Base-by-base conservation (phyloP, 2,113 vertebrate species). In the Oxygymnocypris stewartii region DNA sequence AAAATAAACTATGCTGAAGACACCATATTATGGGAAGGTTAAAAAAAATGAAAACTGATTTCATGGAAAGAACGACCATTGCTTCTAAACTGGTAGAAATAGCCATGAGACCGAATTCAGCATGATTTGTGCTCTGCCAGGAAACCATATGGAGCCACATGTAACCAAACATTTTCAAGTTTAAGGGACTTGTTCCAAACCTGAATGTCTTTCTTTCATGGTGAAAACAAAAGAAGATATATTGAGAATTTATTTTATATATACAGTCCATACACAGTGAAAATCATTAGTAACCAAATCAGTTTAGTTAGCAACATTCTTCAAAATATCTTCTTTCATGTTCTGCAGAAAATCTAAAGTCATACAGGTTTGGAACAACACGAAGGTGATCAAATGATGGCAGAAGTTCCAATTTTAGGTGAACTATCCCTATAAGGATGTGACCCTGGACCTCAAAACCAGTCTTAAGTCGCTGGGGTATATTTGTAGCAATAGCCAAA, bases 1-100 rank as follows among this genome's bases (percentile, higher is more conserved):
- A 89, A 89, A 89, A 89, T 89, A 89, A 89, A 86, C 88, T 69
- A 78, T 85, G 71, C 42, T 82, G 69, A 61, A 65, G 51, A 87
- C 85, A 82, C 85, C 77, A 85, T 80, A 85, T 89, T 87, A 85
- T 35, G 80, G 82, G 65, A 44, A 84, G 59, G 67, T 86, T 10
- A 88, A 86, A 88, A 31, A 25, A 25, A 25, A 13, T 1, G 49
- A 77, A 28, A 51, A 87, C 71, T 79, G 59, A 85, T 87, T 89
- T 79, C 82, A 85, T 75, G 69, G 83, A 65, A 85, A 86, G 11
- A 84, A 86, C 65, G 18, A 78, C 77, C n/a, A 87, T 79, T 80
- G 28, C 79, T 31, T 49, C 84, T 40, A 82, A 88, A 79, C 79
- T 80, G 57, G 75, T 35, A 87, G n/a, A 81, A 59, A 69, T 47